A percentile compares a stretch with the other conserved stretches of the same genome.
Conservation (phyloP, 2,797 vertebrate genomes). For the Clarias laeviceps region DNA sequence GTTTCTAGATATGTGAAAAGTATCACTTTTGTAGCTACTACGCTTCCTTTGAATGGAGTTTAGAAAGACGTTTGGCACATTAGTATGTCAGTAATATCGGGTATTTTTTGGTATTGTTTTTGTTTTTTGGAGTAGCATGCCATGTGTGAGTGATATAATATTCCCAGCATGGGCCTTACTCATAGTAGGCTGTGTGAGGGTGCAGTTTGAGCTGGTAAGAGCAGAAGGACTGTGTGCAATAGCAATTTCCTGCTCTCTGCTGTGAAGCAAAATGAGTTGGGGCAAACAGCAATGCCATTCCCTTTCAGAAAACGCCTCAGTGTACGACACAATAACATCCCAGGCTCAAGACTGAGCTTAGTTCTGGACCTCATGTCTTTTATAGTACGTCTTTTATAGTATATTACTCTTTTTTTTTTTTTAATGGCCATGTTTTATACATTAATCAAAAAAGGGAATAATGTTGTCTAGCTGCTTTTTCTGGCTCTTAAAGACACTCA, state of each 20-base stretch:
- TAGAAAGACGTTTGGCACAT: not conserved
- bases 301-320: not conserved
- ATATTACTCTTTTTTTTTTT: slow-evolving; percentile 4
- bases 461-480: not conserved
- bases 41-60: not conserved
- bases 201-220: not conserved
- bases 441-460: not conserved
- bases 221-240: slow-evolving; percentile 16
- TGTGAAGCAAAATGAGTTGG: slow-evolving; percentile 19
- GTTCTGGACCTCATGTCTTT: not conserved
- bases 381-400: not conserved
- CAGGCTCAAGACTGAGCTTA: not conserved
- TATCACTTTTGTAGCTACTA: not conserved
- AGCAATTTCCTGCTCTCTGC: slow-evolving; percentile 17
- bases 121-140: not conserved
- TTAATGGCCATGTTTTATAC: not conserved
- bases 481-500: not conserved
- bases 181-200: not conserved
- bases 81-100: not conserved
- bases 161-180: not conserved
- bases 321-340: not conserved
- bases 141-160: slow-evolving; percentile 9
- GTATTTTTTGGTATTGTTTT: not conserved
- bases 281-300: not conserved
- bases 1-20: not conserved